Percentiles rank a stretch among this genome's conserved stretches.
Conservation (phyloP, 1,140 invertebrate genomes). For the Leucophenga varia region DNA sequence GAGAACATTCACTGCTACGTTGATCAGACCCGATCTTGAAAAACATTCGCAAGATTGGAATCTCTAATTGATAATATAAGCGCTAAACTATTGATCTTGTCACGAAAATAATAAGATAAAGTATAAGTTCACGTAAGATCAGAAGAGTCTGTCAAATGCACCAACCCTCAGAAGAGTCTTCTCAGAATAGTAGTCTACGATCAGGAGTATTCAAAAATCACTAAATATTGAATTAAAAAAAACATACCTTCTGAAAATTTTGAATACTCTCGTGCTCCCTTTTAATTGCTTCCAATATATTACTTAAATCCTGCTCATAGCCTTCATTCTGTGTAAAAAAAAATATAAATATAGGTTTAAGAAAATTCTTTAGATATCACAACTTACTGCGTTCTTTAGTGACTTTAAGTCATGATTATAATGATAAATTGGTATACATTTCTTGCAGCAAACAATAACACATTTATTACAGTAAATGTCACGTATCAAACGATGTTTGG, state of each 20-base stretch:
- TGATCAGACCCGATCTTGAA: no score
- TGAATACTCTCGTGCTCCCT: conserved; percentile 1
- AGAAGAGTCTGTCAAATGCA: no score
- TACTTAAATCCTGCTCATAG: conserved; percentile 2
- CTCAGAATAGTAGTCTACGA: no score
- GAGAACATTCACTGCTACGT: no score
- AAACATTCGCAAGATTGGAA: no score
- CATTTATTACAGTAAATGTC: conserved; percentile 20
- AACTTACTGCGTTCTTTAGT: conserved; percentile 9
- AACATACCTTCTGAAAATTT: conserved; percentile 20
- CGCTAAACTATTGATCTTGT: no score
- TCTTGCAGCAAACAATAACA: conserved; percentile 3
- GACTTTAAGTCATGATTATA: neutral
- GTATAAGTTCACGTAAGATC: no score
- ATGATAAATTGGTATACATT: conserved; percentile 10
- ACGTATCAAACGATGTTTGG: neutral
- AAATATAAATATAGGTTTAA: conserved; percentile 1
- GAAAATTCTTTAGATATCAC: neutral
- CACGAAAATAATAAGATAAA: no score
- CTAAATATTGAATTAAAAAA: neutral
- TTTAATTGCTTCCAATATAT: conserved; percentile 13
- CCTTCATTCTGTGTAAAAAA: conserved; percentile 12
- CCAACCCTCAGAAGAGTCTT: no score
- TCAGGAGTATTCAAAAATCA: no score
- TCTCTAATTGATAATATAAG: no score